These are phyloP conservation scores for Spinibarbus caldwelli DNA, from an alignment of 2,797 vertebrate genomes.

Conservation along the genomic window DNA sequence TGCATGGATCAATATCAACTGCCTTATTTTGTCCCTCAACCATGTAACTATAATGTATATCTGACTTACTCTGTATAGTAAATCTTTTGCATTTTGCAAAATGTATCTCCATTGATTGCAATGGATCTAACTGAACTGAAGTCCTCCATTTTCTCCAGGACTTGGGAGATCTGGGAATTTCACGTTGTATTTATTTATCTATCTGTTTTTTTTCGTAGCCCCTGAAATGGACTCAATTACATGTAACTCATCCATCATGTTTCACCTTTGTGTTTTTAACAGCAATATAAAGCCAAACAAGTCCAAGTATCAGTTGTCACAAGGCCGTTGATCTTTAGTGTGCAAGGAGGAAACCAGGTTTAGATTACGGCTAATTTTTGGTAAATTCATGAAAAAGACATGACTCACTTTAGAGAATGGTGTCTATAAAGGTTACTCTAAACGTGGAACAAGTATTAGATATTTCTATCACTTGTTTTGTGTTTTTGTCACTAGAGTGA, in stretches of 20 bases:
- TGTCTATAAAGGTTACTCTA: neutral
- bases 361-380: neutral
- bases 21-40: conserved; percentile 73
- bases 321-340: neutral
- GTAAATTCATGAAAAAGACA: neutral
- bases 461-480: neutral
- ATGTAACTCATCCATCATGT: neutral
- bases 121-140: conserved; percentile 72
- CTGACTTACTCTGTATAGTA: conserved; percentile 68
- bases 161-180: conserved; percentile 63
- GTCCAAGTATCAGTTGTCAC: conserved; percentile 23
- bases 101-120: conserved; percentile 83
- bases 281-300: conserved; percentile 58
- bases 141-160: conserved; percentile 70
- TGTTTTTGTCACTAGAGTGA: neutral
- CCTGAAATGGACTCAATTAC: conserved; percentile 39
- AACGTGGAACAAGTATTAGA: neutral
- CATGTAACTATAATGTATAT: conserved; percentile 70
- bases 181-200: conserved; percentile 58
- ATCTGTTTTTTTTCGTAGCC: conserved; percentile 62
- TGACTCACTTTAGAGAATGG: neutral
- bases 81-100: conserved; percentile 82
- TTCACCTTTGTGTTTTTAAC: conserved; percentile 55
- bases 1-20: conserved; percentile 76
- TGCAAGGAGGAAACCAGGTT: conserved; percentile 34